Percentiles rank a stretch among this genome's conserved stretches.
These are phyloP conservation scores for Syngnathoides biaculeatus DNA, from an alignment of 2,113 vertebrate species.

Conservation along the genomic window DNA sequence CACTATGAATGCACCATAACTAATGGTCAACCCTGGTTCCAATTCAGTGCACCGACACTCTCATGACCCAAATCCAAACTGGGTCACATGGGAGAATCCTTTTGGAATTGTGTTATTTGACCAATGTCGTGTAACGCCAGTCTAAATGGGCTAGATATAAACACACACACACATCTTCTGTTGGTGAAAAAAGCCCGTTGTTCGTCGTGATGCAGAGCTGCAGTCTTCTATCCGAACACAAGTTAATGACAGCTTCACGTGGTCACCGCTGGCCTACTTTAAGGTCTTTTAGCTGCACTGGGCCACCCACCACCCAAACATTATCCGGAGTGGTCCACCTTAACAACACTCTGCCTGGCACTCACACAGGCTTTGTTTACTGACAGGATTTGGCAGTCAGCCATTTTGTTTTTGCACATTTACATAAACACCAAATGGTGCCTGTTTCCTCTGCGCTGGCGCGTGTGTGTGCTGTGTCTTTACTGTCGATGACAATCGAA, in stretches of 20 bases:
- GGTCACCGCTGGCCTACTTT: conserved; percentile 42
- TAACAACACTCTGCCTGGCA: conserved; percentile 59
- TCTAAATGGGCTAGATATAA: neutral
- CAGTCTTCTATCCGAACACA: conserved; percentile 38
- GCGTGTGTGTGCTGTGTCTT: conserved; percentile 22
- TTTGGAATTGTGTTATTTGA: neutral
- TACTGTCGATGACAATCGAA: conserved; percentile 52
- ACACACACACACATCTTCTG: too few relatives aligned
- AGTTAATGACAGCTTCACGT: conserved; percentile 49
- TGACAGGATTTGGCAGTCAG: conserved; percentile 72
- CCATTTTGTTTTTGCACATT: conserved; percentile 73
- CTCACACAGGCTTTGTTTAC: conserved; percentile 69
- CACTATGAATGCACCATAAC: too few relatives aligned
- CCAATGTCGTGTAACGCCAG: neutral
- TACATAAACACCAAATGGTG: conserved; percentile 74
- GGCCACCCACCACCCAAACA: conserved; percentile 12
- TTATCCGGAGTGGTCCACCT: conserved; percentile 57
- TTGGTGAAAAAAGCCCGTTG: conserved; percentile 16
- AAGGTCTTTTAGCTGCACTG: conserved; percentile 46
- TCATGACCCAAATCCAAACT: neutral
- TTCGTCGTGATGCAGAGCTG: conserved; percentile 38
- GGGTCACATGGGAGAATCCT: neutral
- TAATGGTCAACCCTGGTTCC: neutral
- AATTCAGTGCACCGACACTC: neutral
- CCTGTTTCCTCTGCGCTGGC: conserved; percentile 52